A percentile compares a stretch with the other conserved stretches of the same genome.
phyloP scores from a whole-genome alignment of 2,113 vertebrate species.

The Zeus faber region DNA sequence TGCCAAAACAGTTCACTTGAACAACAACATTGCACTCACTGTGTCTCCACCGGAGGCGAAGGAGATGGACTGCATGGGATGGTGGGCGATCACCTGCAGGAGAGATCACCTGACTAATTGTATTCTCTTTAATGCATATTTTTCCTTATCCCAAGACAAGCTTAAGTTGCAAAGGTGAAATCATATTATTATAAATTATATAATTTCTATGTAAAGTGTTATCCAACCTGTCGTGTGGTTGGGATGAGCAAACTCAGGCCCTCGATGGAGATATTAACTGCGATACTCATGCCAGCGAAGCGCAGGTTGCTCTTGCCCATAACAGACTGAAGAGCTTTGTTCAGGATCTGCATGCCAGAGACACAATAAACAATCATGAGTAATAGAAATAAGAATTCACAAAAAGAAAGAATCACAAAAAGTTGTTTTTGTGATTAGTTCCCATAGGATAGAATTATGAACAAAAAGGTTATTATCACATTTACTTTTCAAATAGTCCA shows the following conservation, averaged over 20 bases:
- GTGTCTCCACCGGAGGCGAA: constrained; percentile 87
- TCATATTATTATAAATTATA: too few species aligned
- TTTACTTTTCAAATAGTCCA: too few species aligned
- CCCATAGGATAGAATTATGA: too few species aligned
- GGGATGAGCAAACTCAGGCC: constrained; percentile 91
- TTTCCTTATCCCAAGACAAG: background rate
- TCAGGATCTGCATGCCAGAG: constrained; percentile 70
- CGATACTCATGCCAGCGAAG: constrained; percentile 92
- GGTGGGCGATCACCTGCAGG: constrained; percentile 83
- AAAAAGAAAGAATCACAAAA: background rate
- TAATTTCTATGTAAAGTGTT: background rate
- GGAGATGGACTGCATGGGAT: constrained; percentile 88
- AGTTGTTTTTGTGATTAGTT: too few species aligned
- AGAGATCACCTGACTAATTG: background rate
- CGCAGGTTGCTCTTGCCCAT: constrained; percentile 94
- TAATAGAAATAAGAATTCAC: background rate
- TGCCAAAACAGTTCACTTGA: constrained; percentile 14
- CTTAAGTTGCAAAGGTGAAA: background rate
- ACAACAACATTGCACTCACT: constrained; percentile 56
- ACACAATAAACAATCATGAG: background rate
- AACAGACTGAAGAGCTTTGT: constrained; percentile 86
- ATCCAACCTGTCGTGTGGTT: constrained; percentile 85
- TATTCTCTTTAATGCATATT: background rate
- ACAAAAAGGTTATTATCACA: too few species aligned
- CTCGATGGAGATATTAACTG: constrained; percentile 89